Evolutionary conservation across 2,113 vertebrate genomes (phyloP).

Genomic region (Charina bottae): DNA sequence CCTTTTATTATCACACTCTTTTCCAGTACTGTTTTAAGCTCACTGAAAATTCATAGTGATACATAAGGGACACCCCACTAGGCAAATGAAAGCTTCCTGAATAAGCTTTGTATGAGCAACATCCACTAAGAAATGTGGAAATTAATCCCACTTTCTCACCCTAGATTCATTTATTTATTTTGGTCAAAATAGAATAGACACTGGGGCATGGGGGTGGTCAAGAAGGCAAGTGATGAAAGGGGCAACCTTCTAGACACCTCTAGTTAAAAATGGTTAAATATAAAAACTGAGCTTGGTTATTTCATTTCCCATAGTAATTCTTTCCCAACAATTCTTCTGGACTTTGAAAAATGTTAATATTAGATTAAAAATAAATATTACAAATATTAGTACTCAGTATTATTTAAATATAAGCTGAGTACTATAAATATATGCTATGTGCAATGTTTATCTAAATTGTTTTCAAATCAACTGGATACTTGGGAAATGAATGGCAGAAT

Average conservation of each 20-base stretch:
- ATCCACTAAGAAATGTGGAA: conserved; percentile 45
- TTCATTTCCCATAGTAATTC: background rate
- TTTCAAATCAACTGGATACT: background rate
- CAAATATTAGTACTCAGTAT: conserved; percentile 18
- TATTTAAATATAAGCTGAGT: background rate
- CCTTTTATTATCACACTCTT: conserved; percentile 26
- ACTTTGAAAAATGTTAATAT: conserved; percentile 19
- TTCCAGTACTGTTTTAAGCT: conserved; percentile 41
- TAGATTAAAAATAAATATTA: conserved; percentile 29
- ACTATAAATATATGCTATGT: background rate
- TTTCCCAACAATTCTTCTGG: background rate
- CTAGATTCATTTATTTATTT: background rate
- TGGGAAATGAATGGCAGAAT: background rate
- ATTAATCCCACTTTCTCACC: background rate
- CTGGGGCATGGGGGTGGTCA: background rate
- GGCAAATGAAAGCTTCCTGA: conserved; percentile 48
- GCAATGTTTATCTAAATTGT: background rate
- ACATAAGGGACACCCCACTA: conserved; percentile 6
- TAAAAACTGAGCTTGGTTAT: conserved; percentile 10
- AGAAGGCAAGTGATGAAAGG: background rate
- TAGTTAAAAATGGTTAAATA: conserved; percentile 29
- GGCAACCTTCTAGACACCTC: background rate
- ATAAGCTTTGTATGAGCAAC: conserved; percentile 52
- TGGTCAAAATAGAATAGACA: background rate
- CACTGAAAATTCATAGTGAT: conserved; percentile 42